A percentile compares a stretch with the other conserved stretches of the same genome.
Evolutionary conservation across 2,797 vertebrate genomes (phyloP).

Genomic region (Sorex maritimensis): DNA sequence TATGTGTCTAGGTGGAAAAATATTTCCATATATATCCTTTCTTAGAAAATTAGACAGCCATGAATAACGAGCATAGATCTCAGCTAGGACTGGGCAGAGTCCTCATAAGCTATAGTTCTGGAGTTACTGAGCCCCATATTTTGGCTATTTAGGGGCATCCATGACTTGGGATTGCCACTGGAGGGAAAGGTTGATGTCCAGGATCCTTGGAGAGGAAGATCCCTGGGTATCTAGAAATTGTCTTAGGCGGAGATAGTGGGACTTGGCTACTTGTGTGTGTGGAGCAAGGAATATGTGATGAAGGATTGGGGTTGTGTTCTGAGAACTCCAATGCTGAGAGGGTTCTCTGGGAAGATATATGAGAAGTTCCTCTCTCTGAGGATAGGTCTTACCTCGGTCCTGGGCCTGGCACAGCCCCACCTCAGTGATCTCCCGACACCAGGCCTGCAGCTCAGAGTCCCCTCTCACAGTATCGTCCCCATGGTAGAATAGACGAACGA

Average conservation of each 20-base stretch:
- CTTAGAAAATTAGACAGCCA: neutral
- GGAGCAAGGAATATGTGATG: neutral
- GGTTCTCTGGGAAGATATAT: neutral
- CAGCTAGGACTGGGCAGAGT: neutral
- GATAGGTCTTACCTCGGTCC: conserved; percentile 87
- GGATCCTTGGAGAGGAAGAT: neutral
- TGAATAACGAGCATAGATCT: neutral
- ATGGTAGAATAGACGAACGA: conserved; percentile 90
- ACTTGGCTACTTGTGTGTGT: neutral
- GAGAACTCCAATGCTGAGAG: neutral
- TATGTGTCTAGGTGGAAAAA: neutral
- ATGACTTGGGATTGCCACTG: neutral
- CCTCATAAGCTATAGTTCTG: neutral
- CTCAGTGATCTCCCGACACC: conserved; percentile 91
- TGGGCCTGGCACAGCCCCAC: conserved; percentile 89
- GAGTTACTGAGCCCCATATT: neutral
- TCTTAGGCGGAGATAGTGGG: neutral
- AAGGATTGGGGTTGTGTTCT: neutral
- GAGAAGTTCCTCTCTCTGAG: neutral
- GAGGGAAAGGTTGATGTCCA: neutral
- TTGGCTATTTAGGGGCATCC: neutral
- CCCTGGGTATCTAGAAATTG: conserved; percentile 1
- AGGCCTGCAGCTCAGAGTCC: conserved; percentile 92
- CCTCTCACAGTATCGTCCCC: conserved; percentile 86
- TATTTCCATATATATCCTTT: conserved; percentile 5